Conservation (phyloP, 2,888 invertebrate genomes). For the Ethmia dodecea region DNA sequence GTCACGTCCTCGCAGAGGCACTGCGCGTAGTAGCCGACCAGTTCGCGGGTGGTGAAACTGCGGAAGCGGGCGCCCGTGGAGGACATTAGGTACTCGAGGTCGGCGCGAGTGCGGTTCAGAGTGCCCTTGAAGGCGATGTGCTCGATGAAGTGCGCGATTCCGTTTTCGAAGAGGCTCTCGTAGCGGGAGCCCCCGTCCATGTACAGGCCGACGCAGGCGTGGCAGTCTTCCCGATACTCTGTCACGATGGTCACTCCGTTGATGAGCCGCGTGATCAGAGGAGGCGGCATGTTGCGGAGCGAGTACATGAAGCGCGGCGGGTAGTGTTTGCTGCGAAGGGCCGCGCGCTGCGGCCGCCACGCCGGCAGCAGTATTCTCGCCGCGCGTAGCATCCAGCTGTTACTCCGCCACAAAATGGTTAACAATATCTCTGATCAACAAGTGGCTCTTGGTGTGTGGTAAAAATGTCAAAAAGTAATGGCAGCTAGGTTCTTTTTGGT, state of each 20-base stretch:
- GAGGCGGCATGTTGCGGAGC: conserved; percentile 86
- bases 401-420: too few relatives aligned
- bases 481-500: too few relatives aligned
- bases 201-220: conserved; percentile 44
- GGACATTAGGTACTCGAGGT: conserved; percentile 93
- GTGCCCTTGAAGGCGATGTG: conserved; percentile 77
- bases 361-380: neutral
- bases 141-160: conserved; percentile 58
- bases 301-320: neutral
- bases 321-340: neutral
- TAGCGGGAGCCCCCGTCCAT: conserved; percentile 53
- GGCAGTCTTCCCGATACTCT: conserved; percentile 75
- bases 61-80: conserved; percentile 96
- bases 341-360: neutral
- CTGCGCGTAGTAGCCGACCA: conserved; percentile 97
- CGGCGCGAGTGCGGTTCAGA: conserved; percentile 86
- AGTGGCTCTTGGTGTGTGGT: too few relatives aligned
- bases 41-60: conserved; percentile 97
- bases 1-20: conserved; percentile 92
- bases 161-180: conserved; percentile 44
- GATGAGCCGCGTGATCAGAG: conserved; percentile 84
- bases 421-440: too few relatives aligned
- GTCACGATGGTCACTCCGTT: conserved; percentile 95
- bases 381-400: too few relatives aligned
- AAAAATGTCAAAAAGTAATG: too few relatives aligned